Base-by-base conservation (phyloP, 2,888 invertebrate species). In the Thymelicus acteon region DNA sequence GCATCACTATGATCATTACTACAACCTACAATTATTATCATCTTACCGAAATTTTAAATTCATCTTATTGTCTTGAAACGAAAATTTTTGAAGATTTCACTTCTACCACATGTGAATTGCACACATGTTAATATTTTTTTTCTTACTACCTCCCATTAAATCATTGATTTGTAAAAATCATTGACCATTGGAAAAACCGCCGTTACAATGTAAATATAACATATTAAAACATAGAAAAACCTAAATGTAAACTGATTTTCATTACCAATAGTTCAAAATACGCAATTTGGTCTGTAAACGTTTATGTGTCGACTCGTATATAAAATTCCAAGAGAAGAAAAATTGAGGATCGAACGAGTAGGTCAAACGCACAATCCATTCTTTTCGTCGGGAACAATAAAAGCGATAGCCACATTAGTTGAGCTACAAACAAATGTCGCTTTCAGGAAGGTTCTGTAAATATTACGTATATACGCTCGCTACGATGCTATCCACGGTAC, bases 401-500 rank as follows among this genome's bases (percentile, higher is more conserved):
- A 19, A 60, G 48, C 68, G 52, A 73, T 64, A 71, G 57, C 62
- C 60, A 52, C 72, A 73, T 73, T 73, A 72, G 72, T 49, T 37
- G 64, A 61, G 66, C 61, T 60, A 73, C 73, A 75, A 75, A 77
- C 74, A 75, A 75, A 75, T 73, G 75, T 73, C 77, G 73, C 75
- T 75, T 76, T 77, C 75, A 75, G 78, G 78, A 75, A 75, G 77
- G 76, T 75, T 73, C 77, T 72, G 78, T 80, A 79, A 80, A 81
- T 79, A 78, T 74, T 39, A n/a, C n/a, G n/a, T n/a, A n/a, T n/a
- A 49, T 37, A 24, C 44, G 57, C 65, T 72, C 69, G 73, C 74
- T 69, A 72, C 69, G 73, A 75, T 71, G 76, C 71, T 76, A 75
- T 80, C 79, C 60, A 76, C 77, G 76, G 73, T 72, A 78, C 74